phyloP scores from a whole-genome alignment of 2,888 invertebrate species.

The Thereva unica region DNA sequence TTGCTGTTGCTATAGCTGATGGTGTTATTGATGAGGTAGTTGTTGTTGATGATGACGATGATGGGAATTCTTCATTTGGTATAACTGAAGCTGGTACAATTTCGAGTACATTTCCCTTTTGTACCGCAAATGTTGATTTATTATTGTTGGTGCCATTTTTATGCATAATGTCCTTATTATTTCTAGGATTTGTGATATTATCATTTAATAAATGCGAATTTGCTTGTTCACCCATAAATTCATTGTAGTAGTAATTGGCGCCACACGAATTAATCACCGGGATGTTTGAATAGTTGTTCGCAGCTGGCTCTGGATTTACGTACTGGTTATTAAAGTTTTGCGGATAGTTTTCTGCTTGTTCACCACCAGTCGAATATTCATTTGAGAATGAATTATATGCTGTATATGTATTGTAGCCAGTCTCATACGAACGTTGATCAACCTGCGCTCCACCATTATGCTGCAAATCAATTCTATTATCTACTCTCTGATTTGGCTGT shows the following conservation, averaged over 20 bases:
- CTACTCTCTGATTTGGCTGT: no score
- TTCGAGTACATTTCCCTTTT: constrained; percentile 57
- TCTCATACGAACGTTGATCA: no score
- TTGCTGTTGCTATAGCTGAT: background rate
- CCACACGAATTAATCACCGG: constrained; percentile 25
- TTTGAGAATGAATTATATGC: background rate
- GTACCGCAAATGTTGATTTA: constrained; percentile 50
- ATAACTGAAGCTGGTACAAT: constrained; percentile 50
- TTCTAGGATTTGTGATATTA: background rate
- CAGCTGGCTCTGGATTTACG: background rate
- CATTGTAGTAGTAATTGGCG: constrained; percentile 17
- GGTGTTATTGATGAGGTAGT: background rate
- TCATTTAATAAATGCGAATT: background rate
- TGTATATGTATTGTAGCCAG: background rate
- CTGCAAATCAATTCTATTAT: no score
- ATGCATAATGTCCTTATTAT: background rate
- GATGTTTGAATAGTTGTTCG: constrained; percentile 28
- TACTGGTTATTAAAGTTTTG: constrained; percentile 18
- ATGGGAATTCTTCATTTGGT: constrained; percentile 30
- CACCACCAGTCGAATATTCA: background rate
- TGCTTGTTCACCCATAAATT: background rate
- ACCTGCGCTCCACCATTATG: no score
- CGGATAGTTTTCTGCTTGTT: background rate
- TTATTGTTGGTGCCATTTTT: constrained; percentile 4
- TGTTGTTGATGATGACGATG: background rate